These are phyloP conservation scores for Enteromius thamalakanensis DNA, from an alignment of 2,797 vertebrate species.

Conservation along the genomic window DNA sequence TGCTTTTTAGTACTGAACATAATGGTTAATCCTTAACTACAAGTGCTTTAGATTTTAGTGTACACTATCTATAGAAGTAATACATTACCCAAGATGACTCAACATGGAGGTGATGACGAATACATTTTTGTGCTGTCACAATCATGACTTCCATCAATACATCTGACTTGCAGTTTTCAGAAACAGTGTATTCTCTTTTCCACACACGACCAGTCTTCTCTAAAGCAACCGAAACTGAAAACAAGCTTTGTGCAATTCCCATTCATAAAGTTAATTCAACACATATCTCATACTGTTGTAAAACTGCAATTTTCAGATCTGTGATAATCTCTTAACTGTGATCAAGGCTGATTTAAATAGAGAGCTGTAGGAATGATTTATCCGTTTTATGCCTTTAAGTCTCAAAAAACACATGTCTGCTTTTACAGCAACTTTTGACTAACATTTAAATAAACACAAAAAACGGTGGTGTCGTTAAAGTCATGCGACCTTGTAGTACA, in stretches of 20 bases:
- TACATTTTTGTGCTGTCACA: constrained; percentile 11
- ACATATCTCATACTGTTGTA: not conserved
- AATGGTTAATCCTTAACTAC: constrained; percentile 42
- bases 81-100: constrained; percentile 65
- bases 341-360: not conserved
- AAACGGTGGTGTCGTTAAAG: not conserved
- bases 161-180: constrained; percentile 4
- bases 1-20: not conserved
- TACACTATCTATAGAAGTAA: constrained; percentile 62
- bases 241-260: not conserved
- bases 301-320: not conserved
- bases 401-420: not conserved
- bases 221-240: not conserved
- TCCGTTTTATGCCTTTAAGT: not conserved
- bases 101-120: constrained; percentile 46
- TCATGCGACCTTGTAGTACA: not conserved
- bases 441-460: not conserved
- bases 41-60: constrained; percentile 60
- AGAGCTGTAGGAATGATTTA: not conserved
- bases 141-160: constrained; percentile 4
- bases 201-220: not conserved
- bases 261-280: not conserved
- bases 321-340: not conserved
- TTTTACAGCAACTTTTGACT: not conserved
- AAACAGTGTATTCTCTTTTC: not conserved